These are phyloP conservation scores for Yponomeuta evonymella DNA, from an alignment of 2,888 invertebrate species.

Conservation along the genomic window DNA sequence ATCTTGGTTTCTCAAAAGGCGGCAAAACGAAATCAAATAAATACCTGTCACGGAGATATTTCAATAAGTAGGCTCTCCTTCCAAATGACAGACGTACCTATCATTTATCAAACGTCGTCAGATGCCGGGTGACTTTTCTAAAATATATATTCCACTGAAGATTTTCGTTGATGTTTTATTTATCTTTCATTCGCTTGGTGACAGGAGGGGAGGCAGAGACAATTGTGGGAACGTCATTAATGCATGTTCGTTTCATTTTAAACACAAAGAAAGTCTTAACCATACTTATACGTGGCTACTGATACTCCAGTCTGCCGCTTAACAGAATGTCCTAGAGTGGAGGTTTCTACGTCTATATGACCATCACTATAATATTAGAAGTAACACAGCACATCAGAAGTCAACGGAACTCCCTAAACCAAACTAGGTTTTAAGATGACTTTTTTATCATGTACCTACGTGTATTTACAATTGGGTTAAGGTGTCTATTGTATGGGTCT, in stretches of 20 bases:
- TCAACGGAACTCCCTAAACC: too few species aligned
- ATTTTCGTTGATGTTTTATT: conserved; percentile 7
- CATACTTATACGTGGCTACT: too few species aligned
- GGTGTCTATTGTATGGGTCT: too few species aligned
- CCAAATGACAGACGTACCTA: conserved; percentile 7
- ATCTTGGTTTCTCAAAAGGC: neutral
- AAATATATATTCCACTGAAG: conserved; percentile 10
- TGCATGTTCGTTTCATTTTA: conserved; percentile 5
- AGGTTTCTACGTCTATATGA: too few species aligned
- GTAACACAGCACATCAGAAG: too few species aligned
- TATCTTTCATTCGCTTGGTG: conserved; percentile 11
- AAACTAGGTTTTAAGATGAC: too few species aligned
- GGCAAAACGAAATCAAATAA: neutral
- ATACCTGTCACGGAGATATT: neutral
- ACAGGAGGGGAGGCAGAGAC: conserved; percentile 3
- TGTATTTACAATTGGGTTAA: too few species aligned
- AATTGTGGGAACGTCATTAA: conserved; percentile 11
- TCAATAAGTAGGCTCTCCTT: neutral
- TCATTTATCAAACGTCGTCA: conserved; percentile 14
- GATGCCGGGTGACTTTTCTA: conserved; percentile 9
- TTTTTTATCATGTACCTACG: too few species aligned
- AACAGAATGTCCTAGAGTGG: too few species aligned
- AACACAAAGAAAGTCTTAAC: neutral
- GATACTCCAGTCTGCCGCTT: too few species aligned
- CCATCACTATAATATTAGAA: too few species aligned